A percentile compares a stretch with the other conserved stretches of the same genome.
Conservation (phyloP, 1,140 invertebrate species). For the Varroa destructor region DNA sequence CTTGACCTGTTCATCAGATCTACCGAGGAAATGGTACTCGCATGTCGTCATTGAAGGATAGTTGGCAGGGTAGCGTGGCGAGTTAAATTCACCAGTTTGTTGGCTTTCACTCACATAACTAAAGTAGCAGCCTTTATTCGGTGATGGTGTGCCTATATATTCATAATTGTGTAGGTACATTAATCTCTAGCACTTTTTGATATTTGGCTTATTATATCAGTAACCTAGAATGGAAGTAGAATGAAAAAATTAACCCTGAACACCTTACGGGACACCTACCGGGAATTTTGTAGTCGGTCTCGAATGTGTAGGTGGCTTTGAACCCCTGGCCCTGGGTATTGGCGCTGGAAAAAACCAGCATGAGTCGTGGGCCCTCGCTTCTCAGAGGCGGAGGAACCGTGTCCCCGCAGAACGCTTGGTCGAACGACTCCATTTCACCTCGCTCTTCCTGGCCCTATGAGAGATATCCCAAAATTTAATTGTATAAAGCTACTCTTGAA, state of each 20-base stretch:
- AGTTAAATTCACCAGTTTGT: slow-evolving; percentile 82
- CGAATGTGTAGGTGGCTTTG: slow-evolving; percentile 75
- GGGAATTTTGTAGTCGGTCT: slow-evolving; percentile 52
- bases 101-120: slow-evolving; percentile 69
- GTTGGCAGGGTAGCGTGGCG: slow-evolving; percentile 83
- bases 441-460: slow-evolving; percentile 74
- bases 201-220: too few relatives aligned
- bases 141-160: slow-evolving; percentile 71
- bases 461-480: too few relatives aligned
- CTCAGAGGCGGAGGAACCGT: slow-evolving; percentile 53
- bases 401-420: slow-evolving; percentile 77
- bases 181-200: too few relatives aligned
- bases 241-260: too few relatives aligned
- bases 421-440: slow-evolving; percentile 78
- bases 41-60: slow-evolving; percentile 86
- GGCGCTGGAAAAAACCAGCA: slow-evolving; percentile 81
- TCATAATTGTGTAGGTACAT: slow-evolving; percentile 48
- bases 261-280: background rate
- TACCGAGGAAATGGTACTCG: slow-evolving; percentile 68
- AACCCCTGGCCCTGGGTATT: slow-evolving; percentile 75
- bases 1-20: slow-evolving; percentile 74
- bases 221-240: too few relatives aligned
- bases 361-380: slow-evolving; percentile 77
- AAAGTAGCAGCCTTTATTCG: slow-evolving; percentile 73
- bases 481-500: too few relatives aligned